A percentile compares a stretch with the other conserved stretches of the same genome.
phyloP scores from a whole-genome alignment of 2,797 vertebrate species.

The Dermochelys coriacea region DNA sequence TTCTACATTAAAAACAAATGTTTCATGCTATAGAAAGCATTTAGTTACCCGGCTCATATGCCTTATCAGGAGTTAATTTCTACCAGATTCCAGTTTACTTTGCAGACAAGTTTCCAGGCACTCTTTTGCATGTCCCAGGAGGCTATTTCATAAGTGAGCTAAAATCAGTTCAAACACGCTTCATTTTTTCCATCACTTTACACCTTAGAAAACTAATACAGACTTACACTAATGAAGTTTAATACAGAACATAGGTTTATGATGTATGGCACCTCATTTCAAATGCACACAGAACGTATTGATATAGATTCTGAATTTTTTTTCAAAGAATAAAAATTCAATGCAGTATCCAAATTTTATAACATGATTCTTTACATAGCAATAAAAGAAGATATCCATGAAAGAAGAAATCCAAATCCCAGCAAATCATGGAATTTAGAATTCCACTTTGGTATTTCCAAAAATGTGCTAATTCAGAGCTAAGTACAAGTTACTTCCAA shows the following conservation, averaged over 20 bases:
- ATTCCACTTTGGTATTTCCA: constrained; percentile 25
- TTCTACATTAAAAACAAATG: constrained; percentile 83
- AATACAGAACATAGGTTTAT: constrained; percentile 70
- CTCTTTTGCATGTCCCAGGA: constrained; percentile 57
- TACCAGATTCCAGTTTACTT: constrained; percentile 79
- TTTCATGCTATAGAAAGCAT: constrained; percentile 74
- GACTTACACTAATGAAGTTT: constrained; percentile 71
- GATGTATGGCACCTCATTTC: constrained; percentile 62
- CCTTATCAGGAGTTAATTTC: constrained; percentile 81
- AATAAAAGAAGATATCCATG: neutral
- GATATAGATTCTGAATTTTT: constrained; percentile 34
- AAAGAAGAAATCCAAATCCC: constrained; percentile 40
- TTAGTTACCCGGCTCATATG: constrained; percentile 72
- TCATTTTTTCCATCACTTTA: constrained; percentile 76
- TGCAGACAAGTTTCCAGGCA: constrained; percentile 75
- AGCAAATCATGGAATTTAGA: constrained; percentile 36
- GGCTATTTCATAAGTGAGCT: constrained; percentile 73
- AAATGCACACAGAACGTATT: constrained; percentile 44
- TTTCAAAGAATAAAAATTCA: constrained; percentile 44
- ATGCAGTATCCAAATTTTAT: constrained; percentile 23
- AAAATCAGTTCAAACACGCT: constrained; percentile 78
- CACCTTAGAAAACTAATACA: constrained; percentile 65
- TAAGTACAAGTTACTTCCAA: neutral
- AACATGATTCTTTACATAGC: constrained; percentile 34
- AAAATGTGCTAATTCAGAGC: constrained; percentile 42